Evolutionary conservation across 2,797 vertebrate species (phyloP).

Genomic region (Gouania willdenowi): DNA sequence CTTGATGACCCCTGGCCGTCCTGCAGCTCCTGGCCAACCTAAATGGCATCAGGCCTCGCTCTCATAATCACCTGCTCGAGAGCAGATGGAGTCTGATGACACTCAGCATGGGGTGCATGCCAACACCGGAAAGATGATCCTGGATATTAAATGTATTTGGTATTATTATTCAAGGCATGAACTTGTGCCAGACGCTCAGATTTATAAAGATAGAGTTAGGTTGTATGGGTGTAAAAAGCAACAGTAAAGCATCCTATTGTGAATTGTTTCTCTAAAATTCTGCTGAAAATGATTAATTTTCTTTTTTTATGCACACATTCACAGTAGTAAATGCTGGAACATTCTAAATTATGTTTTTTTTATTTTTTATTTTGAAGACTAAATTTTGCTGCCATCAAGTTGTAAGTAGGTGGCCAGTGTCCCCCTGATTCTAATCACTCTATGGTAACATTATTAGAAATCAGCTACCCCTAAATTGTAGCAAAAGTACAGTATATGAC

Average conservation of each 20-base stretch:
- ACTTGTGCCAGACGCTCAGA: conserved; percentile 6
- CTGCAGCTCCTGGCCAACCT: conserved; percentile 10
- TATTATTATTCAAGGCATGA: conserved; percentile 30
- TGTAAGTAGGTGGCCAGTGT: too few species aligned
- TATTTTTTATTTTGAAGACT: too few species aligned
- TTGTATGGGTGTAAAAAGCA: conserved; percentile 6
- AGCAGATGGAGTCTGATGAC: conserved; percentile 50
- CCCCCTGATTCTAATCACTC: too few species aligned
- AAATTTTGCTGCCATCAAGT: too few species aligned
- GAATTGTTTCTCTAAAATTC: too few species aligned
- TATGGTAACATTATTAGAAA: too few species aligned
- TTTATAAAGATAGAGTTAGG: conserved; percentile 32
- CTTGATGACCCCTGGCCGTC: conserved; percentile 19
- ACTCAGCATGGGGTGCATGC: conserved; percentile 30
- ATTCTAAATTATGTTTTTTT: too few species aligned
- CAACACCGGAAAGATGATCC: conserved; percentile 26
- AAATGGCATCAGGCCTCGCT: conserved; percentile 10
- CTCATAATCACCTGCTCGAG: conserved; percentile 50
- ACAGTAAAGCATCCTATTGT: background rate
- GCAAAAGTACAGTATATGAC: too few species aligned
- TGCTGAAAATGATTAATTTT: too few species aligned
- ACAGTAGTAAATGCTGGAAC: too few species aligned
- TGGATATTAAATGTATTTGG: conserved; percentile 28
- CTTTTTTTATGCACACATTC: too few species aligned
- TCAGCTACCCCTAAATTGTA: too few species aligned